Evolutionary conservation across 2,113 vertebrate species (phyloP).

Genomic region (zebrafish (Danio rerio)): GRCz12tu NC_133188.1:33402501-33403000

Average conservation of each 20-base stretch:
- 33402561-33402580: slow-evolving; percentile 26
- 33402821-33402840: slow-evolving; percentile 53
- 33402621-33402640: slow-evolving; percentile 33
- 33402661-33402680: slow-evolving; percentile 35
- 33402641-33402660: slow-evolving; percentile 39
- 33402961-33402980: too few species aligned
- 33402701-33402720: slow-evolving; percentile 41
- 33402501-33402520: slow-evolving; percentile 37
- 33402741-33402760: slow-evolving; percentile 58
- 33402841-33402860: slow-evolving; percentile 34
- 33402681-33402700: slow-evolving; percentile 21
- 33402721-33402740: slow-evolving; percentile 28
- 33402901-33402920: too few species aligned
- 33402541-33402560: neutral
- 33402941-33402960: too few species aligned
- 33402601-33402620: slow-evolving; percentile 20
- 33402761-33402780: slow-evolving; percentile 64
- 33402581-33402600: slow-evolving; percentile 28
- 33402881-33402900: neutral
- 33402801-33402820: slow-evolving; percentile 53
- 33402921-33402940: too few species aligned
- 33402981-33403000: too few species aligned
- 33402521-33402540: slow-evolving; percentile 29
- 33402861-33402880: slow-evolving; percentile 49
- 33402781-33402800: slow-evolving; percentile 61